Conservation (phyloP, 1,140 invertebrate genomes). For the Lepidurus packardi region DNA sequence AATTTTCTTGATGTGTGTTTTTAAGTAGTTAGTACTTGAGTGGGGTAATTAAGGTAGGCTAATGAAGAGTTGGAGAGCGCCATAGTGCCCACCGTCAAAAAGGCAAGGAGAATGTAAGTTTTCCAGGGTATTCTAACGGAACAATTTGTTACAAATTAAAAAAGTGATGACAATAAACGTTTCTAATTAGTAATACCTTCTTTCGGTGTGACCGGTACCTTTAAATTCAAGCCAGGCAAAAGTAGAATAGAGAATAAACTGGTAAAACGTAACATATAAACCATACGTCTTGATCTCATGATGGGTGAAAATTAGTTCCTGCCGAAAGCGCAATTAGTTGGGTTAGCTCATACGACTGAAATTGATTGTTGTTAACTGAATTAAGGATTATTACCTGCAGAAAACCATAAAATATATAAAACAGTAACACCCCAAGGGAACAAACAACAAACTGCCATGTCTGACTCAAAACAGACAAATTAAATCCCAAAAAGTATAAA, state of each 20-base stretch:
- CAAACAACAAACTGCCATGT: slow-evolving; percentile 69
- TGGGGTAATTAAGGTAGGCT: slow-evolving; percentile 94
- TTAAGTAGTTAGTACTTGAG: slow-evolving; percentile 47
- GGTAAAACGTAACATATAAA: slow-evolving; percentile 86
- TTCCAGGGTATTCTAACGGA: slow-evolving; percentile 71
- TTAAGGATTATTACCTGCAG: slow-evolving; percentile 56
- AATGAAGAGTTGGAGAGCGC: slow-evolving; percentile 90
- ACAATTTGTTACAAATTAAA: slow-evolving; percentile 33
- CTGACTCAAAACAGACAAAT: slow-evolving; percentile 60
- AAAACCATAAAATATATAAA: slow-evolving; percentile 86
- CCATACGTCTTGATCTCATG: slow-evolving; percentile 83
- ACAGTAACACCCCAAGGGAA: slow-evolving; percentile 71
- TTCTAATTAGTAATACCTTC: slow-evolving; percentile 55
- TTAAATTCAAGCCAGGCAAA: slow-evolving; percentile 72
- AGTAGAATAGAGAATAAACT: slow-evolving; percentile 78
- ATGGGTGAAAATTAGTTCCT: slow-evolving; percentile 84
- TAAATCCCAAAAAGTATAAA: slow-evolving; percentile 49
- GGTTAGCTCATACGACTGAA: too few species aligned
- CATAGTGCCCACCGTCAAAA: slow-evolving; percentile 89
- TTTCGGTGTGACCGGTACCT: slow-evolving; percentile 56
- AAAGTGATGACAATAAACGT: background rate
- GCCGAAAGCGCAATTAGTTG: background rate
- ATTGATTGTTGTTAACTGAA: slow-evolving; percentile 22
- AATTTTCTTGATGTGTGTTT: background rate
- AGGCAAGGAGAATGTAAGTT: slow-evolving; percentile 73